Base-by-base conservation (phyloP, 2,797 vertebrate species). In the Silurus aristotelis region DNA sequence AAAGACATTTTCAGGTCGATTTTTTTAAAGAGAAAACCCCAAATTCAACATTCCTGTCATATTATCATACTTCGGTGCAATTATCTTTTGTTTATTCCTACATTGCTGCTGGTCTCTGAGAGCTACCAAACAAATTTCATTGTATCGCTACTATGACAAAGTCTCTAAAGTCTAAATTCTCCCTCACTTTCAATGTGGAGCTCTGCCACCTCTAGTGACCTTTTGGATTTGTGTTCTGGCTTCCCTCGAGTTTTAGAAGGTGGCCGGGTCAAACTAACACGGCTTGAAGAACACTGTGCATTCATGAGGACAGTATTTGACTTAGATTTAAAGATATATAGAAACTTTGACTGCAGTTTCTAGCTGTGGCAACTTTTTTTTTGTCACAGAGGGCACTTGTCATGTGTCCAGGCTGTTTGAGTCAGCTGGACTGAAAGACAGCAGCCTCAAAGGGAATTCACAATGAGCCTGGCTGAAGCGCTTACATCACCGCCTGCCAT, bases 361-460 rank as follows among this genome's bases (percentile, higher is more conserved):
- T 71, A 73, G 27, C 68, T 81, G 78, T 43, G 55, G 61, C 20
- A 61, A 68, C 60, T 76, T 52, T 86, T 82, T 77, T 71, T 84
- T 79, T 84, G 61, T 76, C 46, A 80, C 46, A 19, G 68, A 79
- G 81, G 75, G 67, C 73, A 87, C 80, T 85, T 87, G 84, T 86
- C 80, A 80, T 84, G 70, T 85, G 68, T 84, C 79, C 72, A 77
- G 78, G 68, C 85, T 85, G 25, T 70, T 56, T 80, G 81, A 83
- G 52, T 87, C 83, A 87, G 87, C 83, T 87, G 86, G 84, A 84
- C 43, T 52, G 56, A 67, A 89, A 84, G 78, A 83, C 48, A 80
- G 82, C 25, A 58, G 70, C 76, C 77, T 87, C 86, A 84, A 77
- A 85, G 86, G 84, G 88, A 87, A 87, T 87, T 83, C 48, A 27